Conservation (phyloP, 2,113 vertebrate genomes). For the Spermophilus dauricus region DNA sequence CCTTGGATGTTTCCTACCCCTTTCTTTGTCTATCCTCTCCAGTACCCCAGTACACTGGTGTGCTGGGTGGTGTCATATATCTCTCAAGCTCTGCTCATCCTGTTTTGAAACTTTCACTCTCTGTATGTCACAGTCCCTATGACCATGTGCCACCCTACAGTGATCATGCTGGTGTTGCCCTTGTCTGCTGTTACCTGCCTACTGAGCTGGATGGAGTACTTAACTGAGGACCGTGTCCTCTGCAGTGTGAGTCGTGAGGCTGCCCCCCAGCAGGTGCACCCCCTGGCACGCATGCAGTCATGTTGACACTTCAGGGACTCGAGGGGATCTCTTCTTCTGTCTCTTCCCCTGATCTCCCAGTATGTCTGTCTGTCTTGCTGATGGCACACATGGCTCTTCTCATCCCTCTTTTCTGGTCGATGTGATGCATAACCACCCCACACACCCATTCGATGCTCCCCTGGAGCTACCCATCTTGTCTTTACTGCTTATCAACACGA, state of each 20-base stretch:
- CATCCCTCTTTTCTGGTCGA: background rate
- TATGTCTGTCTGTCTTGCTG: background rate
- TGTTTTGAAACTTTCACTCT: background rate
- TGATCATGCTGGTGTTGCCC: background rate
- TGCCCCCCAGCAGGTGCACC: too few species aligned
- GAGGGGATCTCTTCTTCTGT: background rate
- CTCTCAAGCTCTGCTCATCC: background rate
- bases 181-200: background rate
- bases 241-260: too few species aligned
- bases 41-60: too few species aligned
- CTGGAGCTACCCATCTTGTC: background rate
- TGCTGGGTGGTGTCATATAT: background rate
- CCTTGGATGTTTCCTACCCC: background rate
- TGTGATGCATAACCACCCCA: too few species aligned
- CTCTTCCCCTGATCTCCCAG: background rate
- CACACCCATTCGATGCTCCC: background rate
- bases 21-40: background rate
- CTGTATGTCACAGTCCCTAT: background rate
- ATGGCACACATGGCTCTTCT: background rate
- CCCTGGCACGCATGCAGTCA: accelerated
- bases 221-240: background rate
- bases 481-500: background rate
- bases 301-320: background rate
- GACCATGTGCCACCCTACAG: background rate
- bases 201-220: background rate